A percentile compares a stretch with the other conserved stretches of the same genome.
Conservation (phyloP, 2,888 invertebrate genomes). For the Leucania comma region DNA sequence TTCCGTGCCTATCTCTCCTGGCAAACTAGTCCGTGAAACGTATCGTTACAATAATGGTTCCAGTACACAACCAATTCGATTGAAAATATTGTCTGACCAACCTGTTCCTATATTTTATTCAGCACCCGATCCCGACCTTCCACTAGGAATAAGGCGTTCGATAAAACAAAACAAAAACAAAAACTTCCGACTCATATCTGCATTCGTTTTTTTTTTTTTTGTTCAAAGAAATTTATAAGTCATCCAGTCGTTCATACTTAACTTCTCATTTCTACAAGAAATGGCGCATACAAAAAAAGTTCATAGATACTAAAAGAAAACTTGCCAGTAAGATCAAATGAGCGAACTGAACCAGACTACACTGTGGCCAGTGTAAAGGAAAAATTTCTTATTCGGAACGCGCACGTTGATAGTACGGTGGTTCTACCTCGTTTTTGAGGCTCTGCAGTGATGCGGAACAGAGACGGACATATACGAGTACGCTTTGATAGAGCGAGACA, state of each 20-base stretch:
- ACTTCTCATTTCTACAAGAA: conserved; percentile 61
- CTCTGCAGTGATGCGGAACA: conserved; percentile 88
- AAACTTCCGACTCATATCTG: conserved; percentile 48
- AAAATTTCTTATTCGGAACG: conserved; percentile 85
- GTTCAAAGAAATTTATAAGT: conserved; percentile 66
- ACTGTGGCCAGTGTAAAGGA: conserved; percentile 81
- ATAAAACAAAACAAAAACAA: conserved; percentile 48
- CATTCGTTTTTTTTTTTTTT: conserved; percentile 63
- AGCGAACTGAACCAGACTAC: conserved; percentile 67
- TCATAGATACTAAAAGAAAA: conserved; percentile 58
- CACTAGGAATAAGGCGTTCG: conserved; percentile 66
- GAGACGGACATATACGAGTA: conserved; percentile 73
- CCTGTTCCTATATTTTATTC: conserved; percentile 75
- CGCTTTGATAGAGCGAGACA: conserved; percentile 72
- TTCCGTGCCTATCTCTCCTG: conserved; percentile 38
- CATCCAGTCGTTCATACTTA: conserved; percentile 63
- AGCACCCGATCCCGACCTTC: conserved; percentile 59
- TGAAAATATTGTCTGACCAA: conserved; percentile 71
- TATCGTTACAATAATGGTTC: conserved; percentile 68
- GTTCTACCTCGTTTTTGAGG: conserved; percentile 89
- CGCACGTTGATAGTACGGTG: conserved; percentile 85
- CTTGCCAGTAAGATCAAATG: conserved; percentile 64
- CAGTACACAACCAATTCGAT: conserved; percentile 64
- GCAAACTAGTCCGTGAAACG: conserved; percentile 46
- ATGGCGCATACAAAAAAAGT: conserved; percentile 56